Evolutionary conservation across 2,888 invertebrate species (phyloP).

Genomic region (Dynastes hyllus): DNA sequence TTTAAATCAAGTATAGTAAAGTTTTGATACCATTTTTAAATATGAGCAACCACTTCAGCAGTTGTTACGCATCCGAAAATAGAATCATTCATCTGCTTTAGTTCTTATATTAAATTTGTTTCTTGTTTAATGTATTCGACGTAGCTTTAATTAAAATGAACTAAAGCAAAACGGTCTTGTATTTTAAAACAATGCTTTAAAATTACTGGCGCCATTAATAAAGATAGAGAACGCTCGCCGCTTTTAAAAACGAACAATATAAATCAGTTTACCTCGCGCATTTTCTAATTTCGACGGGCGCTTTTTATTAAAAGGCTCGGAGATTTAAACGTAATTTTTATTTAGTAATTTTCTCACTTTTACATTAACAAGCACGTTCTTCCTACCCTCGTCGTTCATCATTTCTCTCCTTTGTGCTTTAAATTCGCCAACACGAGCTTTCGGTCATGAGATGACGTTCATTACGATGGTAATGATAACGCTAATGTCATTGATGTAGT

Average conservation of each 20-base stretch:
- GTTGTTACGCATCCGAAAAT: too few species aligned
- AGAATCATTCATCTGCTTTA: too few species aligned
- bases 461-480: conserved; percentile 36
- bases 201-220: background rate
- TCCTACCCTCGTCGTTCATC: background rate
- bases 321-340: conserved; percentile 48
- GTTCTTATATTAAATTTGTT: too few species aligned
- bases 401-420: background rate
- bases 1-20: too few species aligned
- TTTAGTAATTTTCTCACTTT: conserved; percentile 50
- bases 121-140: too few species aligned
- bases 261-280: conserved; percentile 62
- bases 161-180: background rate
- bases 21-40: too few species aligned
- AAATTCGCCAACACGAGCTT: conserved; percentile 8
- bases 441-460: conserved; percentile 6
- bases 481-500: conserved; percentile 12
- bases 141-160: background rate
- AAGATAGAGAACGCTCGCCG: background rate
- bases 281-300: conserved; percentile 65
- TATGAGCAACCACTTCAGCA: too few species aligned
- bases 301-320: conserved; percentile 51
- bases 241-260: conserved; percentile 35
- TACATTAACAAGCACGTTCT: conserved; percentile 25
- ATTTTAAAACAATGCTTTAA: conserved; percentile 20